Conservation (phyloP, 1,140 invertebrate species). For the Nautilus pompilius region DNA sequence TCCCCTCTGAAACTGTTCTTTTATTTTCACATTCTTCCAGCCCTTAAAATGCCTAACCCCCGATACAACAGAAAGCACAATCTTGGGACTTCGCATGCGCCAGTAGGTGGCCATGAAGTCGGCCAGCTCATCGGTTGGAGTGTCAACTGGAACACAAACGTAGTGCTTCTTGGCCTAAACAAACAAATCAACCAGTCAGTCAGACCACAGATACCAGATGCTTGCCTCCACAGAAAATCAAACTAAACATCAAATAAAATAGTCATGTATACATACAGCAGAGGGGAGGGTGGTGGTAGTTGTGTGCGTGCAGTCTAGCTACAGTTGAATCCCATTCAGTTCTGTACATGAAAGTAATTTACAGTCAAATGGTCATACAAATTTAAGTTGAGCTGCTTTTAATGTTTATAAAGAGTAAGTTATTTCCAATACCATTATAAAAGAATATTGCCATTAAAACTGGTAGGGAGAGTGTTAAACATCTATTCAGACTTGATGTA, state of each 20-base stretch:
- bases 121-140: conserved; percentile 22
- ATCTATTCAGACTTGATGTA: too few species aligned
- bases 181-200: too few species aligned
- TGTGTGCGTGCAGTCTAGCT: not conserved
- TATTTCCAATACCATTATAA: too few species aligned
- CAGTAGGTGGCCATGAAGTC: conserved; percentile 36
- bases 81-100: conserved; percentile 36
- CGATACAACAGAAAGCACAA: conserved; percentile 39
- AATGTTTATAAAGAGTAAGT: too few species aligned
- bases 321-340: not conserved
- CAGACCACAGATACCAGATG: too few species aligned
- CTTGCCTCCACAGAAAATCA: too few species aligned
- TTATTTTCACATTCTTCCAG: conserved; percentile 31
- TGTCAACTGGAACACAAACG: conserved; percentile 31
- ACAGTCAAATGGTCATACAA: too few species aligned
- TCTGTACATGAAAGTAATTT: too few species aligned
- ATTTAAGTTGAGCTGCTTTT: too few species aligned
- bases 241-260: not conserved
- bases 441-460: too few species aligned
- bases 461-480: too few species aligned
- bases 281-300: not conserved
- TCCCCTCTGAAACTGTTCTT: conserved; percentile 40
- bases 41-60: conserved; percentile 32
- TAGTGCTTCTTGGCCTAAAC: conserved; percentile 21
- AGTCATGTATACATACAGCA: not conserved